Conservation (phyloP, 1,140 invertebrate species). For the Berghia stephanieae region DNA sequence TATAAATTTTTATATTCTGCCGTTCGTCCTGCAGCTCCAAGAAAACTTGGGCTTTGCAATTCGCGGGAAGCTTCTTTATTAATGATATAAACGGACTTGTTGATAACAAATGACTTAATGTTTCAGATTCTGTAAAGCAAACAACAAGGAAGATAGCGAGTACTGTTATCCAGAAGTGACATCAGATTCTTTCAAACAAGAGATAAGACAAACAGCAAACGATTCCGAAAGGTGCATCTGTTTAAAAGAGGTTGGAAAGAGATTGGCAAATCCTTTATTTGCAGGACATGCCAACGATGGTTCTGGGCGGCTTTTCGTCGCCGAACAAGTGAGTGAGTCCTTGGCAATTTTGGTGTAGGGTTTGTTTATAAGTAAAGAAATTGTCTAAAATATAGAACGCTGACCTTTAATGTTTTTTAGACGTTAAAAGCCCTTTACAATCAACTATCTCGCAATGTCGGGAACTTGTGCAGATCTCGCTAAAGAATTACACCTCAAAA, state of each 20-base stretch:
- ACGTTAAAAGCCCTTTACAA: too few relatives aligned
- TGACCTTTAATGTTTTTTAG: too few relatives aligned
- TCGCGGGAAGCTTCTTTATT: too few relatives aligned
- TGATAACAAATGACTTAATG: too few relatives aligned
- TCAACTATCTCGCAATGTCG: background rate
- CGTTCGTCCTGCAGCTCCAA: too few relatives aligned
- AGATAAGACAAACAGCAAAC: constrained; percentile 26
- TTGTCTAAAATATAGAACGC: background rate
- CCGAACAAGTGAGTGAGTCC: constrained; percentile 45
- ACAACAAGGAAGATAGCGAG: constrained; percentile 48
- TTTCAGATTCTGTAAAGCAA: constrained; percentile 48
- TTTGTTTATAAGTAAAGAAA: too few relatives aligned
- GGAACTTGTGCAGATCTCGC: background rate
- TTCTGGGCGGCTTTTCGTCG: constrained; percentile 53
- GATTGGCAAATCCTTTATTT: constrained; percentile 54
- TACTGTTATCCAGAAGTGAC: constrained; percentile 62
- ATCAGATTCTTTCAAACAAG: background rate
- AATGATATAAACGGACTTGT: too few relatives aligned
- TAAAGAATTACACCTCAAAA: background rate
- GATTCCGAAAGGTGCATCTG: constrained; percentile 49
- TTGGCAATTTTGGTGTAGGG: background rate
- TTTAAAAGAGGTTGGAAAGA: constrained; percentile 45
- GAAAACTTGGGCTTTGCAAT: too few relatives aligned
- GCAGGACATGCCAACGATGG: constrained; percentile 53
- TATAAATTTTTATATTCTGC: too few relatives aligned